Evolutionary conservation across 2,888 invertebrate genomes (phyloP).

Genomic region (Pyrocoelia pectoralis): DNA sequence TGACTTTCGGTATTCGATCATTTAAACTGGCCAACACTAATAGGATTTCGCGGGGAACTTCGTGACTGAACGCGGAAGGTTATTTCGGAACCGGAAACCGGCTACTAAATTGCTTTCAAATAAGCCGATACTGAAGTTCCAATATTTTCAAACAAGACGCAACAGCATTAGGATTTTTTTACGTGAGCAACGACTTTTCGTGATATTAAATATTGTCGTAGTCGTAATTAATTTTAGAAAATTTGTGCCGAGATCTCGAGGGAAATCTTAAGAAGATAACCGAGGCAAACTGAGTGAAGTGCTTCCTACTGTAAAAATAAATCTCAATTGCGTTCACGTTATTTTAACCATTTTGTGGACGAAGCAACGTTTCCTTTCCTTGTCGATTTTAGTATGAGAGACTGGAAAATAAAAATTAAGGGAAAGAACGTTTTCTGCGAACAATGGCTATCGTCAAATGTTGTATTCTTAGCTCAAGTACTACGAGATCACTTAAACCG

Average conservation of each 20-base stretch:
- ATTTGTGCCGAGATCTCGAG: constrained; percentile 26
- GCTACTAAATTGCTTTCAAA: constrained; percentile 35
- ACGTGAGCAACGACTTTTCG: constrained; percentile 9
- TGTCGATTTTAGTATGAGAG: not conserved
- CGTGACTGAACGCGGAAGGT: constrained; percentile 33
- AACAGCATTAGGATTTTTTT: constrained; percentile 16
- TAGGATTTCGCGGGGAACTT: constrained; percentile 35
- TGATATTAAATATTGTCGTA: constrained; percentile 3
- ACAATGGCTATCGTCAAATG: constrained; percentile 26
- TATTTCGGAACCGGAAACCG: constrained; percentile 32
- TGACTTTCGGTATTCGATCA: constrained; percentile 39
- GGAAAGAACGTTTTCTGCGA: constrained; percentile 15
- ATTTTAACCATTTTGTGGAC: constrained; percentile 7
- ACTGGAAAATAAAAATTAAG: constrained; percentile 10
- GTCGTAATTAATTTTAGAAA: constrained; percentile 35
- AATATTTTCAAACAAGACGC: constrained; percentile 31
- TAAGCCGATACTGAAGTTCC: constrained; percentile 31
- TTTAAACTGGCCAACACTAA: constrained; percentile 39
- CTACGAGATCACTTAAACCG: constrained; percentile 9
- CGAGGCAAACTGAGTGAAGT: constrained; percentile 27
- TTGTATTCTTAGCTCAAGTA: constrained; percentile 24
- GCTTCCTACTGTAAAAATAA: constrained; percentile 34
- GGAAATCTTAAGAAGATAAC: constrained; percentile 36
- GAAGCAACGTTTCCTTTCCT: not conserved
- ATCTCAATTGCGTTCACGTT: constrained; percentile 34